Percentiles rank a stretch among this genome's conserved stretches.
Conservation (phyloP, 2,888 invertebrate species). For the Euplagia quadripunctaria region DNA sequence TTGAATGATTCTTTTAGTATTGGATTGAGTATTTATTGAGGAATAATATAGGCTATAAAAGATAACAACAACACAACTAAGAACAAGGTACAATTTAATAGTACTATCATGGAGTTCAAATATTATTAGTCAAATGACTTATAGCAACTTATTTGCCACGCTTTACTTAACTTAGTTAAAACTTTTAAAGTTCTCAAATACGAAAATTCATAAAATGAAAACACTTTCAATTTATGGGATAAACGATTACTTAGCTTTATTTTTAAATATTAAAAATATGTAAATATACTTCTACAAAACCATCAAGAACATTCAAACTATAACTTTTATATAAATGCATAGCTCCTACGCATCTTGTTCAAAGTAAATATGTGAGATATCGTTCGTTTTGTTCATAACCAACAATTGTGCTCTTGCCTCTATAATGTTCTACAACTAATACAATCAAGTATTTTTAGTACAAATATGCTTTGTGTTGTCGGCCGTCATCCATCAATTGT, state of each 20-base stretch:
- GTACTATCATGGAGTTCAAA: too few species aligned
- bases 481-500: slow-evolving; percentile 71
- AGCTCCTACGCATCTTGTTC: slow-evolving; percentile 77
- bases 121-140: too few species aligned
- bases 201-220: too few species aligned
- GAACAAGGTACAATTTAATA: too few species aligned
- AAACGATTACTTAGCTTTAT: too few species aligned
- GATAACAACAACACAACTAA: too few species aligned
- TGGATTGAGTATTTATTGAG: too few species aligned
- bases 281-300: slow-evolving; percentile 29
- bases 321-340: slow-evolving; percentile 57
- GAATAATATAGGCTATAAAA: too few species aligned
- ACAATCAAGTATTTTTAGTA: slow-evolving; percentile 65
- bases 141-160: background rate
- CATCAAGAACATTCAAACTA: slow-evolving; percentile 58
- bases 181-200: background rate
- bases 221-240: too few species aligned
- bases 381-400: slow-evolving; percentile 72
- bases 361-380: slow-evolving; percentile 79
- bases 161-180: background rate
- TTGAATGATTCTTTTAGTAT: too few species aligned
- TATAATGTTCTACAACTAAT: slow-evolving; percentile 59
- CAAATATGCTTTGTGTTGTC: slow-evolving; percentile 69
- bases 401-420: slow-evolving; percentile 67
- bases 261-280: too few species aligned